Base-by-base conservation (phyloP, 2,888 invertebrate species). In the Phlogophora meticulosa region DNA sequence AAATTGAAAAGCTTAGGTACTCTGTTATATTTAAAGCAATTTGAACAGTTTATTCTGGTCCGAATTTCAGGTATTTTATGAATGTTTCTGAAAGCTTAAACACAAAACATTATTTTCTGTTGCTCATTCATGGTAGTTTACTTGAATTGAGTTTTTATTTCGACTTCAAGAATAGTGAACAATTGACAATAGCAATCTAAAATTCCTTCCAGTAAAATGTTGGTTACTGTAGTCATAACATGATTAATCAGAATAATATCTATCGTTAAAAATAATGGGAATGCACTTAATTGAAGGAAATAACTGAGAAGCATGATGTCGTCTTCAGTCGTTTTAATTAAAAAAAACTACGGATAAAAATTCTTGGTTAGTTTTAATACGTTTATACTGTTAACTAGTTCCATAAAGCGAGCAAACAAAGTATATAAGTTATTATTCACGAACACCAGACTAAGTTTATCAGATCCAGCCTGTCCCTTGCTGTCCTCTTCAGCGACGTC, bases 311-410 rank as follows among this genome's bases (percentile, higher is more conserved):
- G 10, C 46, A 57, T 53, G 38, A 61, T 56, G 34, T 40, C 38
- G 52, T 69, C 70, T 22, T 68, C 60, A 52, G 52, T 46, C 48
- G 42, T 76, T 72, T 73, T 57, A 76, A 76, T 76, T 69, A 69
- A 61, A 69, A 59, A 61, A n/a, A n/a, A 60, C 60, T 75, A 69
- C 34, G 13, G 20, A 40, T n/a, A 57, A 51, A 49, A 69, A 72
- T 69, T 57, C 46, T 46, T 22, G 17, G 48, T 36, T 46, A 46
- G 13, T 55, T 49, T 40, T 28, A 45, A 57, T 53, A 10, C 28
- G 20, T 43, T 20, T 22, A 20, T 43, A 38, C 7, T 17, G 24
- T 55, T 17, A 52, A 72, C 20, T 52, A 64, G 28, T 7, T 45
- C n/a, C n/a, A 24, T 51, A 13, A 38, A 24, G 22, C 38, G 2